phyloP scores from a whole-genome alignment of 2,888 invertebrate species.

The Dione vanillae region DNA sequence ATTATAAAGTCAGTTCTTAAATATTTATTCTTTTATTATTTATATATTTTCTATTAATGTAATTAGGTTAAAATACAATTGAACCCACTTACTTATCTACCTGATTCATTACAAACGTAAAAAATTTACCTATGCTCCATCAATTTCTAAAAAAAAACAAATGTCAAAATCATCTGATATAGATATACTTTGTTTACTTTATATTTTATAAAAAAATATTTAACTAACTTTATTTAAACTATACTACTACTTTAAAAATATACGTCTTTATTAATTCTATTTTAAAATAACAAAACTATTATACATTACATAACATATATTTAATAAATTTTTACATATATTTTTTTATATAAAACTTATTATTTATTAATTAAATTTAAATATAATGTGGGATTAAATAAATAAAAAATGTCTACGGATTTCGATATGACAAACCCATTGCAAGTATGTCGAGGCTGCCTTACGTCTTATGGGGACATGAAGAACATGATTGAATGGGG shows the following conservation, averaged over 20 bases:
- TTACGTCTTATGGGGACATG: constrained; percentile 67
- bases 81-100: too few species aligned
- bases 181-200: not conserved
- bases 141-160: not conserved
- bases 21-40: too few species aligned
- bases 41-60: too few species aligned
- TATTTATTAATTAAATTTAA: not conserved
- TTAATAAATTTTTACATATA: too few species aligned
- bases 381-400: not conserved
- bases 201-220: not conserved
- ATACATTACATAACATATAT: too few species aligned
- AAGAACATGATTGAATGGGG: constrained; percentile 74
- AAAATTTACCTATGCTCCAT: too few species aligned
- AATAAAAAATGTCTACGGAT: constrained; percentile 24
- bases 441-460: constrained; percentile 69
- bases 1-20: too few species aligned
- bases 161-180: constrained; percentile 1
- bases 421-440: constrained; percentile 39
- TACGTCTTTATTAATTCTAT: too few species aligned
- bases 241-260: too few species aligned
- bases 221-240: not conserved
- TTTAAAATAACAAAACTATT: not conserved
- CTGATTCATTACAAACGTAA: too few species aligned
- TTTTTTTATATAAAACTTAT: not conserved
- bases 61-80: too few species aligned